Evolutionary conservation across 2,888 invertebrate genomes (phyloP).

Genomic region (Arge pagana): DNA sequence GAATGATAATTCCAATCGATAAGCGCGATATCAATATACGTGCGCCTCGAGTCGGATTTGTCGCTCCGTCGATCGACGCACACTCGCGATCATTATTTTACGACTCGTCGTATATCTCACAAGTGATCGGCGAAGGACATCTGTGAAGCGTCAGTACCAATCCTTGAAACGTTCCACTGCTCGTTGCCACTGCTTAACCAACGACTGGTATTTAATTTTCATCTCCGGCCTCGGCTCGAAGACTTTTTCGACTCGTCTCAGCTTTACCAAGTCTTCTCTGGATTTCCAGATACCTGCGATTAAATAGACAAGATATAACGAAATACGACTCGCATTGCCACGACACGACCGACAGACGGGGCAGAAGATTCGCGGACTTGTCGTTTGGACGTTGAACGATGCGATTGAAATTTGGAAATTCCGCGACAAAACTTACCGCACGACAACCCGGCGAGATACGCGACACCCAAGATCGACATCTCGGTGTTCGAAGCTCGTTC

Average conservation of each 20-base stretch:
- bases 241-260: constrained; percentile 65
- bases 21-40: no score
- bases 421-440: constrained; percentile 64
- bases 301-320: neutral
- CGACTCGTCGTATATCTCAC: no score
- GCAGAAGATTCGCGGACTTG: neutral
- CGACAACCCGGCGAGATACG: constrained; percentile 82
- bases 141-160: constrained; percentile 61
- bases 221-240: constrained; percentile 62
- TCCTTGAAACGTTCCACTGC: constrained; percentile 64
- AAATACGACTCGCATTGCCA: neutral
- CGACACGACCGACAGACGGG: no score
- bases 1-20: no score
- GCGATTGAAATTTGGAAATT: neutral
- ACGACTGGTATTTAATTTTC: constrained; percentile 45
- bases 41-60: no score
- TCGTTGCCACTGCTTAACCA: constrained; percentile 61
- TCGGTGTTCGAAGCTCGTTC: constrained; percentile 77
- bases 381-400: neutral
- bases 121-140: no score
- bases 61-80: no score
- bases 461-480: constrained; percentile 85
- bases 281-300: constrained; percentile 73
- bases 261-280: constrained; percentile 66
- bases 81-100: no score